Evolutionary conservation across 2,888 invertebrate species (phyloP).

Genomic region (Buathra laborator): DNA sequence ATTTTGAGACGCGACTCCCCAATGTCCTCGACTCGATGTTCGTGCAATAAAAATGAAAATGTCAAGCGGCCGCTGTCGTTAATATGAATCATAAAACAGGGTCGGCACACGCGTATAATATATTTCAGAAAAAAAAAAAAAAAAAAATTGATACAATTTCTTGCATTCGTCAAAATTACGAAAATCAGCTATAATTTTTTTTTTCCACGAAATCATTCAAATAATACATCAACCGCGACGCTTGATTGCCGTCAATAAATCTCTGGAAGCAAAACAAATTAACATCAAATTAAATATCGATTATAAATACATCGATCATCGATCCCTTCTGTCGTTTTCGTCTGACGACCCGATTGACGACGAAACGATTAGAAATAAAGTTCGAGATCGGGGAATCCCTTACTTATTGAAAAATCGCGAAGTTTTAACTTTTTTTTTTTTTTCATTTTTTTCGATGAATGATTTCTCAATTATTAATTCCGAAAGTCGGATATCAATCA

Average conservation of each 20-base stretch:
- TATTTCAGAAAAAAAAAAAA: not conserved
- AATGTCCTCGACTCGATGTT: constrained; percentile 1
- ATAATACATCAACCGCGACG: not conserved
- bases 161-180: no score
- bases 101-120: not conserved
- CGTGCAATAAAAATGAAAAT: constrained; percentile 2
- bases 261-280: not conserved
- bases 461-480: constrained; percentile 12
- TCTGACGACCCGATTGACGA: not conserved
- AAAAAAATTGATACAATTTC: not conserved
- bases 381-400: no score
- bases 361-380: not conserved
- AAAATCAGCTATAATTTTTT: not conserved
- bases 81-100: not conserved
- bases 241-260: not conserved
- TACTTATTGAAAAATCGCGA: not conserved
- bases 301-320: not conserved
- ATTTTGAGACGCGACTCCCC: constrained; percentile 39
- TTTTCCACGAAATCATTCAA: not conserved
- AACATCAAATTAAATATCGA: constrained; percentile 4
- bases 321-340: not conserved
- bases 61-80: not conserved
- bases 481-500: constrained; percentile 6
- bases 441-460: not conserved
- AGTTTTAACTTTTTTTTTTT: not conserved